phyloP scores from a whole-genome alignment of 1,140 invertebrate genomes.

The Chionoecetes opilio region DNA sequence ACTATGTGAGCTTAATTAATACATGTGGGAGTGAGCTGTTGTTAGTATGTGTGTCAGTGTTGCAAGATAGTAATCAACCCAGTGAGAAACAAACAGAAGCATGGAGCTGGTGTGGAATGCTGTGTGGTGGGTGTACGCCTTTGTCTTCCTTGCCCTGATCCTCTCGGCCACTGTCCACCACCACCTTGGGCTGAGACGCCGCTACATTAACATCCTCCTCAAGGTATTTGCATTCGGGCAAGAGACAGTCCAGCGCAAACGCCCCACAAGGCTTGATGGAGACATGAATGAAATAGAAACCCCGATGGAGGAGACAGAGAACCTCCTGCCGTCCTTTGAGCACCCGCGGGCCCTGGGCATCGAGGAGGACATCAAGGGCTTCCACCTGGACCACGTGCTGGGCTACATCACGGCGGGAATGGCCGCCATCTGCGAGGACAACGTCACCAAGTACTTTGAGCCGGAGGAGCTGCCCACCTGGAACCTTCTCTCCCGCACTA shows the following conservation, averaged over 20 bases:
- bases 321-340: constrained; percentile 38
- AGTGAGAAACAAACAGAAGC: not conserved
- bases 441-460: constrained; percentile 73
- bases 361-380: constrained; percentile 70
- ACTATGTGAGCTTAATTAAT: not conserved
- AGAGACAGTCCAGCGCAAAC: constrained; percentile 67
- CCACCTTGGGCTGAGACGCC: constrained; percentile 67
- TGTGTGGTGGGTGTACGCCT: constrained; percentile 70
- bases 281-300: constrained; percentile 59
- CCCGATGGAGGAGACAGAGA: not conserved
- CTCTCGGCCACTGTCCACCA: constrained; percentile 70
- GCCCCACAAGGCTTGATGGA: not conserved
- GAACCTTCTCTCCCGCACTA: constrained; percentile 79
- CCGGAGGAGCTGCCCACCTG: constrained; percentile 78
- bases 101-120: constrained; percentile 72
- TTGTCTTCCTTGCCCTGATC: constrained; percentile 75
- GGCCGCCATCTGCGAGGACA: constrained; percentile 77
- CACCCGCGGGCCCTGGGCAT: constrained; percentile 69
- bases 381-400: constrained; percentile 73
- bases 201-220: constrained; percentile 71
- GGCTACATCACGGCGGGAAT: constrained; percentile 77
- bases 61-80: not conserved
- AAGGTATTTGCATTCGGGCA: constrained; percentile 77
- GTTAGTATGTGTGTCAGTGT: constrained; percentile 9
- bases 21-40: not conserved